Evolutionary conservation across 2,888 invertebrate species (phyloP), one percentile per base, ranked within the genome.

Genomic region (Lacanobia wlatinum): DNA sequence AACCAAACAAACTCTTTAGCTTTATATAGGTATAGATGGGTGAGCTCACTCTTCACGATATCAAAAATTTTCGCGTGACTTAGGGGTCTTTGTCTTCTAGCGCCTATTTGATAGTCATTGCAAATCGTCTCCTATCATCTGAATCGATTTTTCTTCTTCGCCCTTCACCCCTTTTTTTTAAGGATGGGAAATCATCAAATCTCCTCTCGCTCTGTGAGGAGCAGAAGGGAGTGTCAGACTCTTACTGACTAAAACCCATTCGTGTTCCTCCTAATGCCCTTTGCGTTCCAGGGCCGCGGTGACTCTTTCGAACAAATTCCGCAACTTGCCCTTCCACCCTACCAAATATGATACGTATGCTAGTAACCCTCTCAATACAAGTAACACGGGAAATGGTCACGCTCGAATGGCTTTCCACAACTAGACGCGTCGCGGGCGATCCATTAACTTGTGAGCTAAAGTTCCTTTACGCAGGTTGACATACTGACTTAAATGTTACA

Each of bases 351-450:
- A n/a, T n/a, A n/a, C n/a, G n/a, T n/a, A n/a, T n/a, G 21, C 12
- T 43, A 10, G 12, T 14, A 55, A 50, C 48, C 68, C 46, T 60
- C 59, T 14, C 43, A 43, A 43, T 9, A 43, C 63, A 56, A 66
- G 63, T 70, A 77, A 76, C 77, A 78, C 68, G 50, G 62, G 65
- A 73, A 82, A 72, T 78, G 79, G 82, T 79, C 85, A 83, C 87
- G 85, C 86, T 84, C 74, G 70, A 82, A 70, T 76, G 75, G 75
- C 64, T 81, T 78, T 77, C 78, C 73, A 60, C 48, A 84, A 70
- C 82, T 76, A 74, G 84, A 80, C 75, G 76, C 68, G 65, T 68
- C 76, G 76, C 74, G 62, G 68, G 63, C 43, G 14, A 43, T 43
- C 14, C 43, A 43, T 43, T 43, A 14, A 43, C 14, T 43, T 43